phyloP scores from a whole-genome alignment of 2,113 vertebrate species.

The Thoracochromis brauschi region DNA sequence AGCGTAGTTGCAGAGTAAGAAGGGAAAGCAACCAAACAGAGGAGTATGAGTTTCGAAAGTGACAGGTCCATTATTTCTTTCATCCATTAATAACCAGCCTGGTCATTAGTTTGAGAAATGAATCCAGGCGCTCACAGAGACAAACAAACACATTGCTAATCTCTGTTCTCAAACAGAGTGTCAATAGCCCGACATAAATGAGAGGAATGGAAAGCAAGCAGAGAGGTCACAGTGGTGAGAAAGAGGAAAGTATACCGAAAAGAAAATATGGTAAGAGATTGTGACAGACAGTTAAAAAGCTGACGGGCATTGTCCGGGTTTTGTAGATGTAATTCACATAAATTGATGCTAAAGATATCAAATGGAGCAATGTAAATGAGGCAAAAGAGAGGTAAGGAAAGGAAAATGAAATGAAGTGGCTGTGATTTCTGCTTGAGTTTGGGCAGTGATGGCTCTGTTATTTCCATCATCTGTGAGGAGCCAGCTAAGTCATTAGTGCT shows the following conservation, averaged over 20 bases:
- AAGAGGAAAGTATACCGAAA: background rate
- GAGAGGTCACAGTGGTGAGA: constrained; percentile 4
- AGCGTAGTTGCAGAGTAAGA: background rate
- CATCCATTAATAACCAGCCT: constrained; percentile 48
- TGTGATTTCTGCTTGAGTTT: background rate
- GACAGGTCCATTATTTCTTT: constrained; percentile 48
- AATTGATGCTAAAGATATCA: background rate
- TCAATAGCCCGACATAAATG: constrained; percentile 21
- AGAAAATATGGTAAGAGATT: background rate
- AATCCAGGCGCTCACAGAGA: constrained; percentile 12
- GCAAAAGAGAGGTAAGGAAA: background rate
- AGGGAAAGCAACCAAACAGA: background rate
- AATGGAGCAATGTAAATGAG: background rate
- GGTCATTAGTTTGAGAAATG: constrained; percentile 55
- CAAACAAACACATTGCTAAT: constrained; percentile 56
- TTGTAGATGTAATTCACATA: background rate
- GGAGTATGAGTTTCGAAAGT: constrained; percentile 17
- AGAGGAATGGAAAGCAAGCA: constrained; percentile 4
- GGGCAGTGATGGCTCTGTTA: background rate
- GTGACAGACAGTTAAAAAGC: background rate
- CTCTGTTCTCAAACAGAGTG: constrained; percentile 22
- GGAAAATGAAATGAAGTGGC: background rate
- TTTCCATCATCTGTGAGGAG: constrained; percentile 27
- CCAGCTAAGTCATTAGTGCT: constrained; percentile 32
- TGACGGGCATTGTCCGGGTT: background rate